These are phyloP conservation scores for Drosophila birchii DNA, from an alignment of 2,888 invertebrate genomes.

Conservation along the genomic window DNA sequence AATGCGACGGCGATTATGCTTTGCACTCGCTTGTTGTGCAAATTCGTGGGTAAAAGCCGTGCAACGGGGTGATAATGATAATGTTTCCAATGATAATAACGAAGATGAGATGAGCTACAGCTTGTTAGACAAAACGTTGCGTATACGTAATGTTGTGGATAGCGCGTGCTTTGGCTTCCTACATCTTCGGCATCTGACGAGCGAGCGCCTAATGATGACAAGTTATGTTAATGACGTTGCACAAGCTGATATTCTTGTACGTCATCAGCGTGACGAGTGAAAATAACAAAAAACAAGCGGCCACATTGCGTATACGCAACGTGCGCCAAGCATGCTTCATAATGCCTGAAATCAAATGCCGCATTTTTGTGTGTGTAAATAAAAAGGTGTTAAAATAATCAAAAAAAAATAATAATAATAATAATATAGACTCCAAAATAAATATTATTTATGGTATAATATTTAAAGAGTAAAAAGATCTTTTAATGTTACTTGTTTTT, in stretches of 20 bases:
- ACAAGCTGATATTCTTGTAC: slow-evolving; percentile 10
- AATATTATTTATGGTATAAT: slow-evolving; percentile 49
- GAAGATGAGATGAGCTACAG: slow-evolving; percentile 17
- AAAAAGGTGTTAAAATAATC: not conserved
- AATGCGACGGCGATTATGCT: slow-evolving; percentile 32
- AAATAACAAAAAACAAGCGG: slow-evolving; percentile 16
- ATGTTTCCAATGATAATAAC: not conserved
- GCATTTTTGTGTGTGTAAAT: slow-evolving; percentile 8
- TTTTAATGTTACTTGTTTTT: slow-evolving; percentile 6
- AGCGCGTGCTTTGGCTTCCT: slow-evolving; percentile 43
- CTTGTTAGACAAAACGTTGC: slow-evolving; percentile 30
- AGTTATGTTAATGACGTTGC: slow-evolving; percentile 21
- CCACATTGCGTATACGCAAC: slow-evolving; percentile 48
- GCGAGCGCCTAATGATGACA: slow-evolving; percentile 5
- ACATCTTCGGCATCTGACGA: slow-evolving; percentile 10
- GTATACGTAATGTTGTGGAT: slow-evolving; percentile 61
- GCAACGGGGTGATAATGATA: slow-evolving; percentile 6
- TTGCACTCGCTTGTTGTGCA: slow-evolving; percentile 24
- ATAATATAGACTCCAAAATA: slow-evolving; percentile 17
- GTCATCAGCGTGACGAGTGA: slow-evolving; percentile 17
- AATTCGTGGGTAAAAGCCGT: slow-evolving; percentile 36
- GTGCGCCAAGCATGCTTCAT: slow-evolving; percentile 15
- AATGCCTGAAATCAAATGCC: slow-evolving; percentile 5
- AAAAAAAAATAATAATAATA: not conserved
- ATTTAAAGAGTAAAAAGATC: not conserved